These are phyloP conservation scores for Tangara arthus DNA, from an alignment of 2,797 vertebrate species.

Conservation along the genomic window DNA sequence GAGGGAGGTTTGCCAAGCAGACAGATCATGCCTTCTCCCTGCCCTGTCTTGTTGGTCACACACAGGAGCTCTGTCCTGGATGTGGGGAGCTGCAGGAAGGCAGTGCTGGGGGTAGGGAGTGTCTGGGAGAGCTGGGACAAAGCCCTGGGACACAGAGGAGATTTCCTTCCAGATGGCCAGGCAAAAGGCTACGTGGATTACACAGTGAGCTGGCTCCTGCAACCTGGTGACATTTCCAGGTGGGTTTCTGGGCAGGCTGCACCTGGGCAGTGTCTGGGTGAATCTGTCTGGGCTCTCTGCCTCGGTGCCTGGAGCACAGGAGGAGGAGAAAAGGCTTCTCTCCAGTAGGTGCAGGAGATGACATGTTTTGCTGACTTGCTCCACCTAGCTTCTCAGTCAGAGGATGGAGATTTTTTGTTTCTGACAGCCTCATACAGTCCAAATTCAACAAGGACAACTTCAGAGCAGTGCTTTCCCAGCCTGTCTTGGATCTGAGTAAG, in stretches of 20 bases:
- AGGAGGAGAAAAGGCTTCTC: not conserved
- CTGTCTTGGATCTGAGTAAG: not conserved
- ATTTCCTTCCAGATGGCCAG: not conserved
- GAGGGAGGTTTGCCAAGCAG: not conserved
- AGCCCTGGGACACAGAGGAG: too few relatives aligned
- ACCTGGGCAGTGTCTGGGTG: not conserved
- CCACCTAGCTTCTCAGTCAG: not conserved
- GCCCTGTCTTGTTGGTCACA: not conserved
- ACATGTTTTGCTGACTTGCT: not conserved
- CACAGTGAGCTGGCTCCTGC: not conserved
- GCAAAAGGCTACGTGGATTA: not conserved
- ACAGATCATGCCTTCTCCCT: not conserved
- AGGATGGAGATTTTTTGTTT: not conserved
- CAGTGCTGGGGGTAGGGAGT: fast-evolving
- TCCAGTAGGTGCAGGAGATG: fast-evolving
- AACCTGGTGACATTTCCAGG: not conserved
- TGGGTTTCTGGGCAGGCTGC: not conserved
- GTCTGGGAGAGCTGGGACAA: not conserved
- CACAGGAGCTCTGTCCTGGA: fast-evolving
- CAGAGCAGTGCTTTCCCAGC: not conserved
- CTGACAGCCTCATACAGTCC: not conserved
- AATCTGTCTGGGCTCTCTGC: not conserved
- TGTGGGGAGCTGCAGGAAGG: not conserved
- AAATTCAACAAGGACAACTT: not conserved
- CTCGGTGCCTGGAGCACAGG: not conserved